A percentile compares a stretch with the other conserved stretches of the same genome.
phyloP scores from a whole-genome alignment of 2,113 vertebrate genomes.

The Odontophorus gujanensis region DNA sequence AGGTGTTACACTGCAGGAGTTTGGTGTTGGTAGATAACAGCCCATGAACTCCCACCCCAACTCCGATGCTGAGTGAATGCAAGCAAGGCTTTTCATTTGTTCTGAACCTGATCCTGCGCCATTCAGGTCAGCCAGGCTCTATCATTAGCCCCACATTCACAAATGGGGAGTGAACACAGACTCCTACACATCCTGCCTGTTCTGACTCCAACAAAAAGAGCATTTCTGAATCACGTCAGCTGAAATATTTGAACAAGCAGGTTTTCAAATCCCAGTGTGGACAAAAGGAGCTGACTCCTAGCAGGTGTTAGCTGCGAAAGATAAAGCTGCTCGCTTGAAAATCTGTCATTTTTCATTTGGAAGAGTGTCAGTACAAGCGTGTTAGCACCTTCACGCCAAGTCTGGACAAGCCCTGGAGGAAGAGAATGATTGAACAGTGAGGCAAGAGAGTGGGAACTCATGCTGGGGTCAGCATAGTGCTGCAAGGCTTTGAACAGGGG shows the following conservation, averaged over 20 bases:
- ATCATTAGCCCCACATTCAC: not conserved
- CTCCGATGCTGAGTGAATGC: not conserved
- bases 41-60: not conserved
- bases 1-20: not conserved
- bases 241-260: constrained; percentile 33
- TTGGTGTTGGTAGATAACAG: fast-evolving
- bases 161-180: not conserved
- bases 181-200: not conserved
- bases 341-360: constrained; percentile 60
- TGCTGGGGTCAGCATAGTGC: not conserved
- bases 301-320: constrained; percentile 59
- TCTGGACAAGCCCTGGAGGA: constrained; percentile 23
- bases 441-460: not conserved
- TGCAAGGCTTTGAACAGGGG: not conserved
- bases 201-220: not conserved
- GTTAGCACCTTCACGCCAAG: constrained; percentile 44
- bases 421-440: not conserved
- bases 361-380: constrained; percentile 47
- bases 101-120: not conserved
- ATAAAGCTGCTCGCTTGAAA: constrained; percentile 52
- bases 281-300: constrained; percentile 52
- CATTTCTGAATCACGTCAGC: constrained; percentile 42
- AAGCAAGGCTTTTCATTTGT: not conserved
- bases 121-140: not conserved
- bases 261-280: constrained; percentile 31